Percentiles rank a stretch among this genome's conserved stretches.
Evolutionary conservation across 2,113 vertebrate genomes (phyloP).

Genomic region (Cathartes aura): DNA sequence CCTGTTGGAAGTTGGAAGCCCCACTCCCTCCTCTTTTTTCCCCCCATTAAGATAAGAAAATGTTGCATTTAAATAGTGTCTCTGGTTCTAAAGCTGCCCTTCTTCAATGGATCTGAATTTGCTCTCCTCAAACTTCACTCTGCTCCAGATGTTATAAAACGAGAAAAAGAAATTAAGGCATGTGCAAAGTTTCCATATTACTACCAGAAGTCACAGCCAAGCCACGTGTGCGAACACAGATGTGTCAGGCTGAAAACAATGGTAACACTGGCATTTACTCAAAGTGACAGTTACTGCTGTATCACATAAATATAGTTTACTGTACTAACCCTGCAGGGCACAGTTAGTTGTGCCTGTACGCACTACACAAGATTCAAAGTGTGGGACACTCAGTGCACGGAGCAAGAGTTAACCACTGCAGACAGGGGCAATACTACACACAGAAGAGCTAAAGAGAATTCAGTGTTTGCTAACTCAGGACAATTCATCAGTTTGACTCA

Average conservation of each 20-base stretch:
- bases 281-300: background rate
- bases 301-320: background rate
- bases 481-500: background rate
- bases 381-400: background rate
- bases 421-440: background rate
- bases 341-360: rapidly evolving
- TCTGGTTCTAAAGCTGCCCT: background rate
- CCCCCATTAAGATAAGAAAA: background rate
- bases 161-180: background rate
- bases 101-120: background rate
- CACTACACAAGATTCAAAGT: background rate
- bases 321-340: background rate
- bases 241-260: background rate
- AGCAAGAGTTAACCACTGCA: background rate
- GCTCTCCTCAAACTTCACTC: background rate
- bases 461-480: background rate
- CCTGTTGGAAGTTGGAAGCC: background rate
- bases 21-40: rapidly evolving
- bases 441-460: background rate
- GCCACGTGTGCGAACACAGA: background rate
- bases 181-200: background rate
- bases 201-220: background rate
- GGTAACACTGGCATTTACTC: background rate
- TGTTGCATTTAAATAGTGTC: background rate
- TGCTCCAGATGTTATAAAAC: background rate